Conservation (phyloP, 53 echinoderm and acorn worm species). For the Echinarachnius parma region DNA sequence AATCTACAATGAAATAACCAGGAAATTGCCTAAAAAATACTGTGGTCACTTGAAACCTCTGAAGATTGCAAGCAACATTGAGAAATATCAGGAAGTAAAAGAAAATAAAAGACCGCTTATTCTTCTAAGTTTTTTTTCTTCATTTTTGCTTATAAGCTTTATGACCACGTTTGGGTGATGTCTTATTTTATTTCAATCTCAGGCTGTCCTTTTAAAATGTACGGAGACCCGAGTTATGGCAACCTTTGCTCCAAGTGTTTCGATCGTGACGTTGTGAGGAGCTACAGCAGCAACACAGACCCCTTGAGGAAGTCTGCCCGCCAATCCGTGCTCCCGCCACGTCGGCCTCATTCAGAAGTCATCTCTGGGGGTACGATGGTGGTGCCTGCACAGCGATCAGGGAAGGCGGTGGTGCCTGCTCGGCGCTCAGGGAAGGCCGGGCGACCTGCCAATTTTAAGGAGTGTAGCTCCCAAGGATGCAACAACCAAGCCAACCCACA, state of each 20-base stretch:
- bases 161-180: too few species aligned
- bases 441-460: conserved; percentile 14
- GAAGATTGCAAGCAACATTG: too few species aligned
- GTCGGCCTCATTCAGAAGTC: background rate
- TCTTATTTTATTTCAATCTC: too few species aligned
- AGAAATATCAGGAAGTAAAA: too few species aligned
- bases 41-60: too few species aligned
- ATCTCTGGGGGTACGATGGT: too few species aligned
- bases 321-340: background rate
- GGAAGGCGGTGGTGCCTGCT: background rate
- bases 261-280: background rate
- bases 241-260: conserved; percentile 14
- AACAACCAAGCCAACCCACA: conserved; percentile 52
- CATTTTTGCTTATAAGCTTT: too few species aligned
- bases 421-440: too few species aligned
- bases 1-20: too few species aligned
- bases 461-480: conserved; percentile 36
- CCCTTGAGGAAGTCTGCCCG: background rate
- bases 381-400: background rate
- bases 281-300: background rate
- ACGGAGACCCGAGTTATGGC: conserved; percentile 34
- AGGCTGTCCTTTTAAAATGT: conserved; percentile 43
- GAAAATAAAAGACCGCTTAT: too few species aligned
- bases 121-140: too few species aligned
- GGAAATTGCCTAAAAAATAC: too few species aligned